Evolutionary conservation across 2,888 invertebrate species (phyloP).

Genomic region (Ceratothoa steindachneri): DNA sequence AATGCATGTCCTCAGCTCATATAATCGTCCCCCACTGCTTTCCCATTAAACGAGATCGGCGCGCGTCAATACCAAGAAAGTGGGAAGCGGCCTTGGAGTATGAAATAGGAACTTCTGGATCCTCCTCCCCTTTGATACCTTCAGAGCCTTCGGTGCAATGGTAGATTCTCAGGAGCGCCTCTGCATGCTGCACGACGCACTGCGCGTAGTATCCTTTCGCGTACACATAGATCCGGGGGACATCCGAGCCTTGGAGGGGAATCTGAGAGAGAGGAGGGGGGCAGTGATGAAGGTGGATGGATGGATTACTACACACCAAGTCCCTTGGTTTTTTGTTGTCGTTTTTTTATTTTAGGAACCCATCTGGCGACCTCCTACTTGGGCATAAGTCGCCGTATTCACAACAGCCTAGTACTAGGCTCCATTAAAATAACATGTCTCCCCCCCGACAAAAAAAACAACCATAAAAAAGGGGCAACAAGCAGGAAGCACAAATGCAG

Average conservation of each 20-base stretch:
- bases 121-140: no score
- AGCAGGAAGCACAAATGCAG: no score
- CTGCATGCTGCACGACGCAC: conserved; percentile 24
- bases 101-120: no score
- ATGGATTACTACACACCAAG: not conserved
- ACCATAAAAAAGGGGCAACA: not conserved
- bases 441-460: not conserved
- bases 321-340: not conserved
- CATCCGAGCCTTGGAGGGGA: conserved; percentile 27
- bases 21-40: no score
- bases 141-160: not conserved
- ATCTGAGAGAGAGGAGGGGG: not conserved
- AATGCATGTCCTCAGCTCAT: no score
- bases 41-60: no score
- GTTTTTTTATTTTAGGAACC: no score
- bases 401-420: no score
- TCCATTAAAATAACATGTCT: not conserved
- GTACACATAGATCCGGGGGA: conserved; percentile 20
- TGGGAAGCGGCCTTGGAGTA: no score
- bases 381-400: no score
- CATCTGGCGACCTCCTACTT: no score
- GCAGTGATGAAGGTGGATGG: not conserved
- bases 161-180: conserved; percentile 23
- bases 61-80: no score
- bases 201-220: conserved; percentile 18